Base-by-base conservation (phyloP, 2,797 vertebrate species). In the Notamacropus eugenii region DNA sequence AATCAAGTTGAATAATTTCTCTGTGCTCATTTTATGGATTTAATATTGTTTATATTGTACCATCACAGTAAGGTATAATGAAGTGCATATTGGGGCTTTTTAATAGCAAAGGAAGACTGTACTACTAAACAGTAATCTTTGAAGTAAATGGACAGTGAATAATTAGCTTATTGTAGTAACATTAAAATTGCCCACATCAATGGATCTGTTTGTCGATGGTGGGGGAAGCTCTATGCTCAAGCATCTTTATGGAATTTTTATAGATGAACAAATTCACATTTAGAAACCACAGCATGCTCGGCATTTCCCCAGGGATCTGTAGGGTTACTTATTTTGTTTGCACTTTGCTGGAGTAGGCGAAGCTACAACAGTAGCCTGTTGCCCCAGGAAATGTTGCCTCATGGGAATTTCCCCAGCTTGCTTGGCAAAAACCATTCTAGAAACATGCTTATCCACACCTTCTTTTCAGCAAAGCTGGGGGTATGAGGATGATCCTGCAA, bases 1-100 rank as follows among this genome's bases (percentile, higher is more conserved):
- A 97, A 95, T 97, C 95, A 28, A 97, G 91, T 54, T 96, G 96
- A 95, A 92, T 22, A 97, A 97, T 87, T 94, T 90, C 92, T 74
- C 93, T 93, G 67, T 90, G 91, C 90, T 95, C 95, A 54, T 62
- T 94, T 54, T 93, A 29, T 8, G 67, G 91, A 91, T 96, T 96
- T 93, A 97, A 90, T 56, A 97, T 13, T 82, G 52, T 94, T 97
- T 96, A 87, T 31, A 94, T 5, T 94, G 58, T 62, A 96, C n/a
- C 96, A 8, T 34, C 93, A 97, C 94, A 97, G 40, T 92, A 96
- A 97, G 87, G 52, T 92, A 31, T 67, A 96, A 96, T 0, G 74
- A 74, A 57, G 50, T 93, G 52, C 59, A 95, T 58, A 31, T n/a
- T 95, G 87, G 10, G 93, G 55, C 0, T n/a, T 90, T 97, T 91